phyloP scores from a whole-genome alignment of 2,113 vertebrate species.

The Neoarius graeffei region DNA sequence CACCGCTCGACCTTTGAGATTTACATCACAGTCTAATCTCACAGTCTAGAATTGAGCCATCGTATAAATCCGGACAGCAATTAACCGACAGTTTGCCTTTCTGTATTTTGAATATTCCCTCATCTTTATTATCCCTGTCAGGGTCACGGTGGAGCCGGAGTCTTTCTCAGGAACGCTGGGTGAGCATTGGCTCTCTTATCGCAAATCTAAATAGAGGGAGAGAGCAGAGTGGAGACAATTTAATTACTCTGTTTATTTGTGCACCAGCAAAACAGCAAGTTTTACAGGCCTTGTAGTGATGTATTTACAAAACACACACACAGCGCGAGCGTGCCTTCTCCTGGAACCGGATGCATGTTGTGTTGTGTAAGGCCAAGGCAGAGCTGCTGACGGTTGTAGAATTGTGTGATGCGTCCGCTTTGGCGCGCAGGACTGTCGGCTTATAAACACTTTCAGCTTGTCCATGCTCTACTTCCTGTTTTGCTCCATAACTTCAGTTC shows the following conservation, averaged over 20 bases:
- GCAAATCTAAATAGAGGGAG: not conserved
- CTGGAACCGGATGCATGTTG: not conserved
- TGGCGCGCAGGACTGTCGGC: not conserved
- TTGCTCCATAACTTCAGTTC: constrained; percentile 40
- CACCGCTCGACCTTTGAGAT: not conserved
- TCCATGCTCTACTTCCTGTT: constrained; percentile 34
- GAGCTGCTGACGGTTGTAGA: constrained; percentile 1
- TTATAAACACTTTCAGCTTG: constrained; percentile 13
- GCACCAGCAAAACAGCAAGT: not conserved
- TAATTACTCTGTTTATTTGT: not conserved
- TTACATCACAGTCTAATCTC: not conserved
- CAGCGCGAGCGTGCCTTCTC: too few relatives aligned
- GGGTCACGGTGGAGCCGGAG: not conserved
- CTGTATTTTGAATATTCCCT: constrained; percentile 27
- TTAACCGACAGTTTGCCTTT: constrained; percentile 17
- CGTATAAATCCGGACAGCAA: not conserved
- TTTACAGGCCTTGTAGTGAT: constrained; percentile 23
- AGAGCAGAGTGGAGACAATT: not conserved
- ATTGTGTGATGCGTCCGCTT: not conserved
- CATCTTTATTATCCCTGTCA: not conserved
- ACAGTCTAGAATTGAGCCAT: not conserved
- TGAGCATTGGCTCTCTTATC: not conserved
- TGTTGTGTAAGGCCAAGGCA: not conserved
- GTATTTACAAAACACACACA: not conserved
- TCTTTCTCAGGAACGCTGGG: not conserved